Conservation (phyloP, 2,888 invertebrate genomes). For the Dioctria linearis region DNA sequence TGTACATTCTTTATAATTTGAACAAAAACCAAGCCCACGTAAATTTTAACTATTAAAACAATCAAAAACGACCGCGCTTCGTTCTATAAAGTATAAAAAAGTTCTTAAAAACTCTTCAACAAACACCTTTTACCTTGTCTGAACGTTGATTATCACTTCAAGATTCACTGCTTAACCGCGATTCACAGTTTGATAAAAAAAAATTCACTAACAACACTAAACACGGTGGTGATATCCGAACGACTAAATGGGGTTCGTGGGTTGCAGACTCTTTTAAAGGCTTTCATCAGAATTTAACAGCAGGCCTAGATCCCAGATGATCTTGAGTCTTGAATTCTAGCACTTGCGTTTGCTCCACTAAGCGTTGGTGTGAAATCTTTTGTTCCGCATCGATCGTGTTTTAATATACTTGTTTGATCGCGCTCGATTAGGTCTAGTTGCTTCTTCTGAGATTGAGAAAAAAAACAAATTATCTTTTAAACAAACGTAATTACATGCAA, state of each 20-base stretch:
- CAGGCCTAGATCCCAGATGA: background rate
- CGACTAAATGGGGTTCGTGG: conserved; percentile 44
- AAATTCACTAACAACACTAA: conserved; percentile 9
- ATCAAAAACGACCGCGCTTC: background rate
- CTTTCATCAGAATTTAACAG: conserved; percentile 21
- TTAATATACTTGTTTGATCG: conserved; percentile 22
- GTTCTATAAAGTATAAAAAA: background rate
- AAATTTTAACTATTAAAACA: background rate
- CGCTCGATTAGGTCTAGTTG: conserved; percentile 14
- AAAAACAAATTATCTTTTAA: background rate
- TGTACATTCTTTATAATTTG: background rate
- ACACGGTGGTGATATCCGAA: conserved; percentile 32
- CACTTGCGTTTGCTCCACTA: conserved; percentile 13
- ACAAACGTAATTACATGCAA: conserved; percentile 23
- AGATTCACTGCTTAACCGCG: conserved; percentile 35
- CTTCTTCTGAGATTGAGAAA: background rate
- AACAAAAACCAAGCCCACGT: background rate
- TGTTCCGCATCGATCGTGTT: conserved; percentile 23
- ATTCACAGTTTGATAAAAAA: conserved; percentile 3
- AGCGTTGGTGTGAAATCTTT: conserved; percentile 20
- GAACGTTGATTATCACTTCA: conserved; percentile 51
- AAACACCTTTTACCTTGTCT: conserved; percentile 41
- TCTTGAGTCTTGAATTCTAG: background rate
- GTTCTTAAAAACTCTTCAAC: background rate
- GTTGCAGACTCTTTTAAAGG: conserved; percentile 49